Evolutionary conservation across 2,797 vertebrate genomes (phyloP), one percentile per base, ranked within the genome.

Genomic region (Cossypha polioptera): DNA sequence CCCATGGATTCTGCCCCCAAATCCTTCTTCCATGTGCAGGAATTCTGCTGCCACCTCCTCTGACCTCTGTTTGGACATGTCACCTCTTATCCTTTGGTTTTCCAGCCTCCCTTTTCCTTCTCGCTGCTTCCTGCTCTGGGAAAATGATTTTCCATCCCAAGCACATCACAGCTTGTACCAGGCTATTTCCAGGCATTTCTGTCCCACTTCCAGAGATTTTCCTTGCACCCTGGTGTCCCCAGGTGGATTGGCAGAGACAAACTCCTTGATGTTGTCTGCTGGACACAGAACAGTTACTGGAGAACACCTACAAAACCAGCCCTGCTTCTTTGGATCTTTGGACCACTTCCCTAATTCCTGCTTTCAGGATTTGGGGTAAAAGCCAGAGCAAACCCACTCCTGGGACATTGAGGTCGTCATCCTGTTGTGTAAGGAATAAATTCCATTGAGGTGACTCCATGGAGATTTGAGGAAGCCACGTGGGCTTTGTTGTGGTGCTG

Each of bases 341-440:
- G 29, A 33, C 81, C 75, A 0, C 36, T 83, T 24, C 35, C 78
- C 58, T 63, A 61, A 80, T 38, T n/a, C 75, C 78, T 40, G 61
- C 85, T 91, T 53, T 48, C 29, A 28, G 67, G 84, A 73, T 91
- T 91, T 67, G 21, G 53, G 74, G 78, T 1, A 21, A 78, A 92
- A 91, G 76, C 28, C 85, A 71, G 75, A 67, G 79, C 61, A 57
- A 48, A 53, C 69, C 59, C 53, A 2, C 31, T 92, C 24, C 15
- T 12, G 47, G 16, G 75, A 86, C 81, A 59, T 53, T 86, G 20
- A 76, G 89, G 87, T 59, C 84, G 4, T 42, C 71, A 18, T 53
- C 73, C 63, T 1, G 7, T 96, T 96, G 96, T 58, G 89, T 95
- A 96, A 96, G 35, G 86, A 22, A 10, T 16, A 69, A 89, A 96